These are phyloP conservation scores for Mycalesis mineus DNA, from an alignment of 2,888 invertebrate genomes.

Conservation along the genomic window DNA sequence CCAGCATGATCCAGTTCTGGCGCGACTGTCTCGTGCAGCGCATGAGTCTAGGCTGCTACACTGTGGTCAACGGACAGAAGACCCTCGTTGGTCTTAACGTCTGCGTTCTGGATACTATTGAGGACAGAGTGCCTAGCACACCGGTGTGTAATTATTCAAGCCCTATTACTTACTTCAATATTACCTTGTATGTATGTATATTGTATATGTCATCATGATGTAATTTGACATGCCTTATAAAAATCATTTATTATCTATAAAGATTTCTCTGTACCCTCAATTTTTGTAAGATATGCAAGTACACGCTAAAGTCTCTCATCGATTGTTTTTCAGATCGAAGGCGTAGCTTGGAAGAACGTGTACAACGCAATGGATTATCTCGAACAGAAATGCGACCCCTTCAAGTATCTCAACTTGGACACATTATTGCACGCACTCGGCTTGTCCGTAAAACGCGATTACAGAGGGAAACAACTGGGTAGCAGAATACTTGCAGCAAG, in stretches of 20 bases:
- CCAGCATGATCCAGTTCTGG: conserved; percentile 46
- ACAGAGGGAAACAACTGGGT: conserved; percentile 51
- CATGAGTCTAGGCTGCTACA: conserved; percentile 56
- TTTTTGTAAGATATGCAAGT: no score
- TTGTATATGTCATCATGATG: no score
- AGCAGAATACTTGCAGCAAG: conserved; percentile 51
- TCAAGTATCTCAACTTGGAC: conserved; percentile 43
- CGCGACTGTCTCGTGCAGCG: conserved; percentile 37
- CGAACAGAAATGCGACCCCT: conserved; percentile 39
- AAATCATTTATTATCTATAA: no score
- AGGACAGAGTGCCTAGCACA: conserved; percentile 24
- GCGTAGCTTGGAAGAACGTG: conserved; percentile 49
- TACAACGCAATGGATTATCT: conserved; percentile 39
- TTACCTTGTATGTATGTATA: no score
- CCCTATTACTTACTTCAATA: neutral
- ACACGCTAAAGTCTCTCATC: no score
- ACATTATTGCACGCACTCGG: conserved; percentile 48
- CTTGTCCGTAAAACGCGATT: conserved; percentile 50
- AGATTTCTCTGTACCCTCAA: no score
- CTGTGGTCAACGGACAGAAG: conserved; percentile 40
- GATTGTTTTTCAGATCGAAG: conserved; percentile 42
- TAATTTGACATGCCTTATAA: no score
- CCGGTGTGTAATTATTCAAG: conserved; percentile 14
- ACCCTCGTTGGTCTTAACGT: conserved; percentile 52
- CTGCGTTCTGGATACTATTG: conserved; percentile 38